Percentiles rank a stretch among this genome's conserved stretches.
These are phyloP conservation scores for Salticus scenicus DNA, from an alignment of 2,888 invertebrate species.

Conservation along the genomic window DNA sequence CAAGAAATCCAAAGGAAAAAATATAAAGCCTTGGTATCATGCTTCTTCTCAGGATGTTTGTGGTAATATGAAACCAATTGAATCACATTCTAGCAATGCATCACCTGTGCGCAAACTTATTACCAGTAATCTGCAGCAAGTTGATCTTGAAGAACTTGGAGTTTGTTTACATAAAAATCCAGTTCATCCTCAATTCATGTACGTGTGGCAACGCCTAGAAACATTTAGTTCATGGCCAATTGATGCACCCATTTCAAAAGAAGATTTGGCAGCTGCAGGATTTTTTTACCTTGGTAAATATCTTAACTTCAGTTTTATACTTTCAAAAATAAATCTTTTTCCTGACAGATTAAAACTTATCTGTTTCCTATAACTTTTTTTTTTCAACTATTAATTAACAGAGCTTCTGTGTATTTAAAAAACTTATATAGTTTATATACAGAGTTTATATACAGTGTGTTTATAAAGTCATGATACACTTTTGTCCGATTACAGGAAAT, in stretches of 20 bases:
- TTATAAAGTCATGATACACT: too few species aligned
- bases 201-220: constrained; percentile 77
- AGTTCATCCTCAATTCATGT: constrained; percentile 57
- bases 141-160: constrained; percentile 54
- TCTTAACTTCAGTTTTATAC: too few species aligned
- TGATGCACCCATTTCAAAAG: constrained; percentile 86
- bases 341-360: too few species aligned
- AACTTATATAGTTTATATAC: too few species aligned
- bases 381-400: too few species aligned
- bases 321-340: too few species aligned
- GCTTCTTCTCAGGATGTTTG: constrained; percentile 64
- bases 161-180: constrained; percentile 56
- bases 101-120: neutral
- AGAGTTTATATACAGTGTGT: too few species aligned
- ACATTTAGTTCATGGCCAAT: constrained; percentile 89
- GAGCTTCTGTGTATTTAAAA: too few species aligned
- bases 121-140: constrained; percentile 23
- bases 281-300: constrained; percentile 89
- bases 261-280: constrained; percentile 89
- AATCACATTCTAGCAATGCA: neutral
- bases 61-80: constrained; percentile 38
- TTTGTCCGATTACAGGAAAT: too few species aligned
- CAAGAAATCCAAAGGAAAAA: constrained; percentile 73
- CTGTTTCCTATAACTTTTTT: too few species aligned
- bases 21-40: constrained; percentile 11